These are phyloP conservation scores for Rhodinocichla rosea DNA, from an alignment of 2,113 vertebrate species.

Conservation along the genomic window DNA sequence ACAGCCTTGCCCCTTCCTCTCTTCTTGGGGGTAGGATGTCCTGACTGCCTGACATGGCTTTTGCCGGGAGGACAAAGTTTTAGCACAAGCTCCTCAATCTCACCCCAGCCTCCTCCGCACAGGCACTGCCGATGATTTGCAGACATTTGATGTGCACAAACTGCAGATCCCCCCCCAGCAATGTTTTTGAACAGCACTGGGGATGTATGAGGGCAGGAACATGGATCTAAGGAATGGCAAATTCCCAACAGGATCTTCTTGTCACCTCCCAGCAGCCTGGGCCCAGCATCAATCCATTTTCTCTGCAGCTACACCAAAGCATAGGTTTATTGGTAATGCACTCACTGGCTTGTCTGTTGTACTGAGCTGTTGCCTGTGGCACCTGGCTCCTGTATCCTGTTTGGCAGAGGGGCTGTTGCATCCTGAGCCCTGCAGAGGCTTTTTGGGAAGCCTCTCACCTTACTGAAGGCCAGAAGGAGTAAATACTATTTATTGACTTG, in stretches of 20 bases:
- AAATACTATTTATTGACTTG: background rate
- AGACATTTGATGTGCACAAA: background rate
- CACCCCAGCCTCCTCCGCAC: background rate
- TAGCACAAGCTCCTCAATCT: background rate
- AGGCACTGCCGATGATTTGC: background rate
- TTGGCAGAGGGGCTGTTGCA: background rate
- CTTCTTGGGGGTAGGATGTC: background rate
- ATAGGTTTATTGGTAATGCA: background rate
- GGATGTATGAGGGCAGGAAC: background rate
- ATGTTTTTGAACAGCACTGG: background rate
- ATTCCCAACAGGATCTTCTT: background rate
- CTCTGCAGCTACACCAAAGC: background rate
- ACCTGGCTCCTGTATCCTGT: background rate
- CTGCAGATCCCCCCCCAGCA: background rate
- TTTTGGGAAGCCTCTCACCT: background rate
- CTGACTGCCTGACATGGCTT: fast-evolving
- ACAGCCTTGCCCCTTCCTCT: background rate
- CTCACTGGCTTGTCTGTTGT: background rate
- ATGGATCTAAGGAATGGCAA: background rate
- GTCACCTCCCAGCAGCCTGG: background rate
- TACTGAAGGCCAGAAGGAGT: background rate
- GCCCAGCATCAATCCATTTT: background rate
- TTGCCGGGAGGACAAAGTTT: background rate
- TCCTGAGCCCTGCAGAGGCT: background rate
- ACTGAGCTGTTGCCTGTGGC: background rate